Percentiles rank a stretch among this genome's conserved stretches.
These are phyloP conservation scores for Caloenas nicobarica DNA, from an alignment of 2,113 vertebrate species.

Conservation along the genomic window DNA sequence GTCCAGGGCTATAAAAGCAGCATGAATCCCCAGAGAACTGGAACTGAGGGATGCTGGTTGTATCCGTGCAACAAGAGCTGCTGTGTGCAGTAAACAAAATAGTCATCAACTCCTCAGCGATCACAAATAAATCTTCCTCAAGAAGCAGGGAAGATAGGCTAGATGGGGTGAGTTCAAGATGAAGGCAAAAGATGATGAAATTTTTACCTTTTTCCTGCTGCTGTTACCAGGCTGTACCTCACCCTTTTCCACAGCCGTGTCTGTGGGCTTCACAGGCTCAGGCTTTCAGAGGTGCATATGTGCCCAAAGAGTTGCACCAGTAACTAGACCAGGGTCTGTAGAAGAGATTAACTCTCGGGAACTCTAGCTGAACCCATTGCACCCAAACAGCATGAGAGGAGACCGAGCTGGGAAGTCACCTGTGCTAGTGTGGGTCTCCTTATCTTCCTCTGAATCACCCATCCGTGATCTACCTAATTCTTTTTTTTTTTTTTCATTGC, in stretches of 20 bases:
- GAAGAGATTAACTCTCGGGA: neutral
- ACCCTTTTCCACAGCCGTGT: neutral
- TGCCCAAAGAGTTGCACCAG: neutral
- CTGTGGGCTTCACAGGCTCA: neutral
- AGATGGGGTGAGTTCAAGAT: neutral
- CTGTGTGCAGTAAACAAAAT: neutral
- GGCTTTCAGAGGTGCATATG: neutral
- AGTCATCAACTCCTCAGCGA: neutral
- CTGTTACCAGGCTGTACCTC: neutral
- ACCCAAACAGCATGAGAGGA: rapidly evolving
- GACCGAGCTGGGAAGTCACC: rapidly evolving
- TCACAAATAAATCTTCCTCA: neutral
- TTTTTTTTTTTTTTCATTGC: neutral
- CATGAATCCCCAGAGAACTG: neutral
- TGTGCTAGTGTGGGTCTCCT: neutral
- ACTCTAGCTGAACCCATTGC: neutral
- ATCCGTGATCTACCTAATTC: neutral
- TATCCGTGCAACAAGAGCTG: neutral
- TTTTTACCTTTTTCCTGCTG: neutral
- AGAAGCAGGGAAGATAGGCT: neutral
- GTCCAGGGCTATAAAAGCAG: neutral
- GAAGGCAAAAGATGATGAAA: neutral
- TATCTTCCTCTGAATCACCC: neutral
- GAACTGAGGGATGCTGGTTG: neutral
- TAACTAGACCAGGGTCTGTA: neutral